phyloP scores from a whole-genome alignment of 2,113 vertebrate species.

The Marmota flaviventris region DNA sequence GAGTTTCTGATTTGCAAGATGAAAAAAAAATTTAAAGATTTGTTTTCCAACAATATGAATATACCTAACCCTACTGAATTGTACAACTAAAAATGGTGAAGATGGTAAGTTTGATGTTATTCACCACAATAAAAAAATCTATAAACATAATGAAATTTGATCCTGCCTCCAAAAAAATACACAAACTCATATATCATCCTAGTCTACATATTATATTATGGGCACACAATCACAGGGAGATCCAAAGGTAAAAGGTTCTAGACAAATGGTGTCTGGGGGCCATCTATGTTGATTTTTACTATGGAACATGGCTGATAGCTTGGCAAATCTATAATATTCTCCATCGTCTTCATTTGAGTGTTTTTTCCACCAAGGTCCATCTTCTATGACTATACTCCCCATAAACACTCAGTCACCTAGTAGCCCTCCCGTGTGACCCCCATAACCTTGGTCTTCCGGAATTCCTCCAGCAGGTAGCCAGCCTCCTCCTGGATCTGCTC shows the following conservation, averaged over 20 bases:
- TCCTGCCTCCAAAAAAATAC: not conserved
- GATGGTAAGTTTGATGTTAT: not conserved
- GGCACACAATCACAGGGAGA: not conserved
- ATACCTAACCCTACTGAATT: not conserved
- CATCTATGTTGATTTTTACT: not conserved
- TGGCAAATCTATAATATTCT: not conserved
- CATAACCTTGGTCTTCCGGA: conserved; percentile 86
- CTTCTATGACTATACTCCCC: not conserved
- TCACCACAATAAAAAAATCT: not conserved
- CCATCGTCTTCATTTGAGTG: not conserved
- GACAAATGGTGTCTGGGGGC: not conserved
- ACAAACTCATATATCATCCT: not conserved
- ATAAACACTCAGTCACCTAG: too few relatives aligned
- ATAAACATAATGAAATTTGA: not conserved
- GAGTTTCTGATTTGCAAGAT: not conserved
- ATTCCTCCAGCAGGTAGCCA: conserved; percentile 81
- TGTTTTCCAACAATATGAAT: not conserved
- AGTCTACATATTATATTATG: not conserved
- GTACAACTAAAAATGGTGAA: not conserved
- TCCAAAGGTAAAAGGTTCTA: not conserved
- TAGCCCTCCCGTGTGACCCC: not conserved
- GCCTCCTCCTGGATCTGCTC: conserved; percentile 87
- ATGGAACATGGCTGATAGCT: not conserved
- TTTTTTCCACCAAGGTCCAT: not conserved
- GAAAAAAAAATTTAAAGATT: not conserved